A percentile compares a stretch with the other conserved stretches of the same genome.
Conservation (phyloP, 1,140 invertebrate genomes). For the Caerostris extrusa region DNA sequence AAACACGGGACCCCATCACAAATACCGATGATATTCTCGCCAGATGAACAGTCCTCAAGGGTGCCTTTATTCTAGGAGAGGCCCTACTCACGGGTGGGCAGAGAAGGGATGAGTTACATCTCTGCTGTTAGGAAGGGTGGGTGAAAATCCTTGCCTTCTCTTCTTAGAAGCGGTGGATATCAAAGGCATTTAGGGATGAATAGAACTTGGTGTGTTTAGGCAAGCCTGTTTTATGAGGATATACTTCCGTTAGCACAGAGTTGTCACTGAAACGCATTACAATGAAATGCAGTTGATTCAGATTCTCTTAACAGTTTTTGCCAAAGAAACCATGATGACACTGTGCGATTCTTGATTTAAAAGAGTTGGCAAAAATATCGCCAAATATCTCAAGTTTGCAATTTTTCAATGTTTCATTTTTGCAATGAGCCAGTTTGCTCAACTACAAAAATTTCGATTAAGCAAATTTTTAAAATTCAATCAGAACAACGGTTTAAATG, state of each 20-base stretch:
- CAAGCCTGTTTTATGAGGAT: not conserved
- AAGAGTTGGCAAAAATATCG: too few relatives aligned
- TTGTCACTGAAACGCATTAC: not conserved
- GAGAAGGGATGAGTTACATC: not conserved
- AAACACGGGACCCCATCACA: conserved; percentile 38
- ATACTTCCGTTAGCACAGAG: not conserved
- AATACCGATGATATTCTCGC: conserved; percentile 10
- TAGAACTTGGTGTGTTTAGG: not conserved
- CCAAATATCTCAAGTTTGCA: too few relatives aligned
- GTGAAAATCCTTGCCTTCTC: not conserved
- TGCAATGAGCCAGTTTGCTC: too few relatives aligned
- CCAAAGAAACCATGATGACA: too few relatives aligned
- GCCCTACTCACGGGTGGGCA: not conserved
- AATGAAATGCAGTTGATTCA: not conserved
- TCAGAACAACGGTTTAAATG: too few relatives aligned
- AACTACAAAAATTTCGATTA: too few relatives aligned
- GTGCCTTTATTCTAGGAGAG: not conserved
- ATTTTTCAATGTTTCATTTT: too few relatives aligned
- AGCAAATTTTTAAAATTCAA: too few relatives aligned
- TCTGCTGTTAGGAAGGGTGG: not conserved
- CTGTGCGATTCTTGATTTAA: too few relatives aligned
- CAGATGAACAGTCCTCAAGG: conserved; percentile 15
- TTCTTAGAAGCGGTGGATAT: not conserved
- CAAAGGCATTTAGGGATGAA: not conserved
- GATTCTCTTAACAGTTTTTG: too few relatives aligned